A percentile compares a stretch with the other conserved stretches of the same genome.
Evolutionary conservation across 2,113 vertebrate species (phyloP).

Genomic region (Actinemys pallida): DNA sequence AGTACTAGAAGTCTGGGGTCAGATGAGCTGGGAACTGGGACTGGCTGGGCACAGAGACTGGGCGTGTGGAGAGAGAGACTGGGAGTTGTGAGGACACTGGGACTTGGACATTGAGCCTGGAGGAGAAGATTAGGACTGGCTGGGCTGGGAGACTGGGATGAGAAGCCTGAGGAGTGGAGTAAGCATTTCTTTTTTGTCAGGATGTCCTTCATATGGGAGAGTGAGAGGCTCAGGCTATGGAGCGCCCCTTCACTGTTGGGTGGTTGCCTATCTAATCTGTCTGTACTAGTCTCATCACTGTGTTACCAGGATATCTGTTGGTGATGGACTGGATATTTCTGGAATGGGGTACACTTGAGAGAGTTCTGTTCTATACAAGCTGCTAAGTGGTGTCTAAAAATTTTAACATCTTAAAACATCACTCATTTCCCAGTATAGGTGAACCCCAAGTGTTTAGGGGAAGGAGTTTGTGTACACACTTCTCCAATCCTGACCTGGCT

Average conservation of each 20-base stretch:
- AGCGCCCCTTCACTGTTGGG: neutral
- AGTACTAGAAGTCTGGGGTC: too few relatives aligned
- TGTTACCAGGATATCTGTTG: neutral
- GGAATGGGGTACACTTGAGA: rapidly evolving
- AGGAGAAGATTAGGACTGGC: too few relatives aligned
- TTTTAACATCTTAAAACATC: neutral
- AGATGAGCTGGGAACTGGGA: too few relatives aligned
- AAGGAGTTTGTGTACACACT: neutral
- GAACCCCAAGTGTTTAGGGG: neutral
- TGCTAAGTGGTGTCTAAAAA: neutral
- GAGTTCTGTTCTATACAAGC: neutral
- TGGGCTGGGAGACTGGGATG: too few relatives aligned
- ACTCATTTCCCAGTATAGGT: neutral
- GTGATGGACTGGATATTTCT: neutral
- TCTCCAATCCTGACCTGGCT: neutral
- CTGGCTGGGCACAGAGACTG: too few relatives aligned
- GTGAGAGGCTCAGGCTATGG: neutral
- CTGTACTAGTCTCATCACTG: neutral
- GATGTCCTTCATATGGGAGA: neutral
- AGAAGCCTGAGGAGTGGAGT: too few relatives aligned
- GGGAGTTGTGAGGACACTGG: too few relatives aligned
- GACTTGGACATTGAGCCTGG: too few relatives aligned
- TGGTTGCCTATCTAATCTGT: rapidly evolving
- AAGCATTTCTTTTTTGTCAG: neutral
- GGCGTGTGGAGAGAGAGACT: too few relatives aligned